Base-by-base conservation (phyloP, 1,140 invertebrate species). In the Heterodera carotae region DNA sequence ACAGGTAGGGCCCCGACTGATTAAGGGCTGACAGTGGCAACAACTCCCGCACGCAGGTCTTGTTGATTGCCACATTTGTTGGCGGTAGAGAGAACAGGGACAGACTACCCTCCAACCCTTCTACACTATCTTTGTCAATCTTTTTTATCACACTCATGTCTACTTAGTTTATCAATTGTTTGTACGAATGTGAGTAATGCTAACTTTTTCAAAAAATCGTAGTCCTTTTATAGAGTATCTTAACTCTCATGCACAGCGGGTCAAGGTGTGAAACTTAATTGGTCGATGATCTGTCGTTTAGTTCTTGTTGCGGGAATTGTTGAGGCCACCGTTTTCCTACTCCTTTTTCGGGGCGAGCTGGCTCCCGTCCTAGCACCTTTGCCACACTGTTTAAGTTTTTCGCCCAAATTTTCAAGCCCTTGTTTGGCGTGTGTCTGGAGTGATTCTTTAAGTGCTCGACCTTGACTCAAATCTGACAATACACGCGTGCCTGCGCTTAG, bases 61-160 rank as follows among this genome's bases (percentile, higher is more conserved):
- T 53, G 0, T 72, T 53, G 2, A 72, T 56, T 6, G 48, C 70
- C 4, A 72, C 70, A 59, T 72, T 72, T 22, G 70, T 72, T 59
- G 34, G 29, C 0, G 70, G 70, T 0, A 72, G 18, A 2, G 34
- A 43, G 31, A 72, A 66, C 0, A 66, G 7, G 0, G 62, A 66
- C 29, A 66, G 62, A 29, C 29, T 34, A 0, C 62, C 62, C 10
- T 73, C 70, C 8, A 73, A 22, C 6, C 70, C 70, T 22, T 69
- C 68, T 18, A 53, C 25, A 69, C 68, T 69, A 22, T 73, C 53
- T 8, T 59, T 73, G n/a, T 73, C 70, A 73, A 73, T 73, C 53
- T 73, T 73, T 0, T 73, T 73, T 2, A 69, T 69, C 0, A 53
- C 53, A 3, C 39, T 36, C 36, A 73, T 73, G n/a, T 73, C n/a